phyloP scores from a whole-genome alignment of 2,888 invertebrate genomes.

The Calameuta filiformis region DNA sequence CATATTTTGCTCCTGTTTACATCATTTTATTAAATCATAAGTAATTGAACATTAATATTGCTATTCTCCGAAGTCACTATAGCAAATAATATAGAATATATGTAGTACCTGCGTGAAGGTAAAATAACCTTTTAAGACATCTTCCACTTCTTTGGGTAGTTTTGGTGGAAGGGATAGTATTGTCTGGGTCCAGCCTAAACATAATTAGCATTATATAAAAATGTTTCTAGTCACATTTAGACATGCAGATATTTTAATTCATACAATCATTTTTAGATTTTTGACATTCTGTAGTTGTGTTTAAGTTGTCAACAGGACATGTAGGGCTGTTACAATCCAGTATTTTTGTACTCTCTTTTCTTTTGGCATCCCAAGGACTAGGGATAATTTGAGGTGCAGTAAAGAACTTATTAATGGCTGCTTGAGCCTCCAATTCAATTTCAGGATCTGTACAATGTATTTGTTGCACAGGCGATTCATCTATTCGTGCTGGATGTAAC shows the following conservation, averaged over 20 bases:
- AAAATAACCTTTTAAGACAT: constrained; percentile 73
- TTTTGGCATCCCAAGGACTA: constrained; percentile 67
- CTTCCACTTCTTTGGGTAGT: constrained; percentile 73
- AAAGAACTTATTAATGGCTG: constrained; percentile 75
- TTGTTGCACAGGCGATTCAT: constrained; percentile 73
- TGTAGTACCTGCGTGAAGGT: constrained; percentile 69
- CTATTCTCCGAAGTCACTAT: not conserved
- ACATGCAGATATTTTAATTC: not conserved
- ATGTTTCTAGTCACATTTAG: not conserved
- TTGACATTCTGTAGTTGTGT: constrained; percentile 30
- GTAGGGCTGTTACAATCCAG: constrained; percentile 39
- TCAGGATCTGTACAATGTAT: constrained; percentile 74
- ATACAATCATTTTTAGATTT: constrained; percentile 52
- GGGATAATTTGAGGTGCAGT: constrained; percentile 71
- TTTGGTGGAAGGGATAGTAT: constrained; percentile 73
- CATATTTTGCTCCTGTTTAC: constrained; percentile 51
- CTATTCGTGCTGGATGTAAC: constrained; percentile 77
- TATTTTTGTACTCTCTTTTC: constrained; percentile 30
- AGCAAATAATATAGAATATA: constrained; percentile 5
- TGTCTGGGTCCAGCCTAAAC: constrained; percentile 75
- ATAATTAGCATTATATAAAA: constrained; percentile 11
- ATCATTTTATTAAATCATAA: not conserved
- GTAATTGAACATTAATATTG: not conserved
- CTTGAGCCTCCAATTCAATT: constrained; percentile 74
- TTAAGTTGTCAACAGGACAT: constrained; percentile 29